Percentiles rank a stretch among this genome's conserved stretches.
These are phyloP conservation scores for Euura saliciscinereae DNA, from an alignment of 1,140 invertebrate species.

Conservation along the genomic window DNA sequence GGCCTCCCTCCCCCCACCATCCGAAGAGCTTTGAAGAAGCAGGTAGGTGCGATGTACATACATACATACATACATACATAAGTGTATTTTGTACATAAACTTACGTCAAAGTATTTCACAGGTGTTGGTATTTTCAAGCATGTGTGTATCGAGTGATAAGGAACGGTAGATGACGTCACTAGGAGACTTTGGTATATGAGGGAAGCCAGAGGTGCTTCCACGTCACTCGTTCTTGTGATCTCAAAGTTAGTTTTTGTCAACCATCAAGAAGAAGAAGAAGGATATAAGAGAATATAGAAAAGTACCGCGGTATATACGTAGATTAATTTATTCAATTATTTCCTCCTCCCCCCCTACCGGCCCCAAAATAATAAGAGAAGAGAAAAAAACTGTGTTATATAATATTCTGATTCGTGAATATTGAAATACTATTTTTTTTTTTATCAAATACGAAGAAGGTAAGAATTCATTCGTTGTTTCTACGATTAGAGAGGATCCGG, in stretches of 20 bases:
- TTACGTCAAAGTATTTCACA: not conserved
- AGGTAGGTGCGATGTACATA: not conserved
- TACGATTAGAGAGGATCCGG: no score
- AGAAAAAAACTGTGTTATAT: no score
- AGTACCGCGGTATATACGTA: not conserved
- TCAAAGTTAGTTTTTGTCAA: constrained; percentile 30
- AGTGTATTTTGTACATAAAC: not conserved
- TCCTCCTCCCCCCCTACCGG: no score
- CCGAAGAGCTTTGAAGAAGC: not conserved
- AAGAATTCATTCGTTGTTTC: no score
- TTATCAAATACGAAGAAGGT: no score
- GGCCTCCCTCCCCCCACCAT: not conserved
- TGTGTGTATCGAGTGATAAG: constrained; percentile 42
- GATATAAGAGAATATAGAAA: not conserved
- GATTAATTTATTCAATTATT: no score
- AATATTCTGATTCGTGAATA: no score
- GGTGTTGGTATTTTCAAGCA: no score
- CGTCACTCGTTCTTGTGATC: constrained; percentile 56
- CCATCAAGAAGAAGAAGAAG: constrained; percentile 17
- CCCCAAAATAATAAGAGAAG: no score
- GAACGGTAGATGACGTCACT: constrained; percentile 56
- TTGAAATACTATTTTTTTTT: no score
- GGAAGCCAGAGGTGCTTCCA: constrained; percentile 48
- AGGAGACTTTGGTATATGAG: constrained; percentile 56
- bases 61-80: not conserved